A percentile compares a stretch with the other conserved stretches of the same genome.
These are phyloP conservation scores for Ctenodactylus gundi DNA, from an alignment of 2,113 vertebrate genomes.

Conservation along the genomic window DNA sequence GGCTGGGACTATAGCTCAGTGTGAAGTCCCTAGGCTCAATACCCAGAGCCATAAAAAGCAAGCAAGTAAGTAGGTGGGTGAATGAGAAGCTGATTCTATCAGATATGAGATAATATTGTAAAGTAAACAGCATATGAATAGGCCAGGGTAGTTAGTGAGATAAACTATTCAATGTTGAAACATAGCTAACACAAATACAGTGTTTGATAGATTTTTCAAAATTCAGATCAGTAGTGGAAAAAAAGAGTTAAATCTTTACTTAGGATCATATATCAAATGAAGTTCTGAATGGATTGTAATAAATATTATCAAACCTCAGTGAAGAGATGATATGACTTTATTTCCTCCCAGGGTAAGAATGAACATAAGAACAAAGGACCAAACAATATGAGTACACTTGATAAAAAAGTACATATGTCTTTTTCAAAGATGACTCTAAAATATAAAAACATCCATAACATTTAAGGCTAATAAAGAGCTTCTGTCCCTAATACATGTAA, in stretches of 20 bases:
- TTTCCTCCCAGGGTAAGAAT: background rate
- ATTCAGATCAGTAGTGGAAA: background rate
- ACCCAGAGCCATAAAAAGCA: too few species aligned
- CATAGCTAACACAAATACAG: background rate
- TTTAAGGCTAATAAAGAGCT: background rate
- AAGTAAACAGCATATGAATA: background rate
- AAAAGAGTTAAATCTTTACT: slow-evolving; percentile 4
- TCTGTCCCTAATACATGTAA: background rate
- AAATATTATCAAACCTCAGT: background rate
- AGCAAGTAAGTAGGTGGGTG: too few species aligned
- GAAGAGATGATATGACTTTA: background rate
- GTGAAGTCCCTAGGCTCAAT: too few species aligned
- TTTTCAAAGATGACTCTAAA: background rate
- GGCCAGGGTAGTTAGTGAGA: background rate
- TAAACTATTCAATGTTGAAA: background rate
- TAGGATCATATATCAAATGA: background rate
- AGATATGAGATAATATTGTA: background rate
- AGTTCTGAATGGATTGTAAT: background rate
- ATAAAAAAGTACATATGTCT: background rate
- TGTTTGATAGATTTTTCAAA: background rate
- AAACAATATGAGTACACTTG: background rate
- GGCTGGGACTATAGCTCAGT: too few species aligned
- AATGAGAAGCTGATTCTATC: background rate
- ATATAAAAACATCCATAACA: background rate
- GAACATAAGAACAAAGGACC: background rate